These are phyloP conservation scores for Antechinus flavipes DNA, from an alignment of 2,113 vertebrate species.

Conservation along the genomic window DNA sequence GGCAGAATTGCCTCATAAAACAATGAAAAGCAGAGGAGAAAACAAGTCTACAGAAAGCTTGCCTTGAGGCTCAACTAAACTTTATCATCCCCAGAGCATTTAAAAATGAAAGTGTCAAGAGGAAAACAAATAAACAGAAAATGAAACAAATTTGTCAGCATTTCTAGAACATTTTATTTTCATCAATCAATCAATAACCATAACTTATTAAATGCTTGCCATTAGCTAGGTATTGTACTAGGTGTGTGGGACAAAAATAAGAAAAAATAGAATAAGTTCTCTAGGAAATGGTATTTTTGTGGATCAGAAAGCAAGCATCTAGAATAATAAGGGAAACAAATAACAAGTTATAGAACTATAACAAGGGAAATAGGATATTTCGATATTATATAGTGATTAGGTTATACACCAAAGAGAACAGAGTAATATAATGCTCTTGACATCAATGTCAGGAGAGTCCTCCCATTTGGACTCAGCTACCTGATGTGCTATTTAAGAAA, in stretches of 20 bases:
- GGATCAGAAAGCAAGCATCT: background rate
- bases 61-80: conserved; percentile 1
- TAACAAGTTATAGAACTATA: no score
- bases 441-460: background rate
- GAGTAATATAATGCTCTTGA: background rate
- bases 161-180: background rate
- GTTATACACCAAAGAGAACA: background rate
- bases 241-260: background rate
- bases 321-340: no score
- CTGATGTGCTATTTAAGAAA: background rate
- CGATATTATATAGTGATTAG: background rate
- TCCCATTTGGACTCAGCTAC: background rate
- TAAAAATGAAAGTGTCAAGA: conserved; percentile 6
- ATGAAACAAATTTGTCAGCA: background rate
- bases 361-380: background rate
- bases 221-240: background rate
- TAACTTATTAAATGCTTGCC: background rate
- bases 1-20: background rate
- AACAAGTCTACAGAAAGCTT: conserved; percentile 2
- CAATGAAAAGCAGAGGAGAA: background rate
- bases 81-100: background rate
- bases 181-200: background rate
- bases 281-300: background rate
- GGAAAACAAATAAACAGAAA: background rate
- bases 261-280: background rate